These are phyloP conservation scores for Emys orbicularis DNA, from an alignment of 2,797 vertebrate species.

Conservation along the genomic window DNA sequence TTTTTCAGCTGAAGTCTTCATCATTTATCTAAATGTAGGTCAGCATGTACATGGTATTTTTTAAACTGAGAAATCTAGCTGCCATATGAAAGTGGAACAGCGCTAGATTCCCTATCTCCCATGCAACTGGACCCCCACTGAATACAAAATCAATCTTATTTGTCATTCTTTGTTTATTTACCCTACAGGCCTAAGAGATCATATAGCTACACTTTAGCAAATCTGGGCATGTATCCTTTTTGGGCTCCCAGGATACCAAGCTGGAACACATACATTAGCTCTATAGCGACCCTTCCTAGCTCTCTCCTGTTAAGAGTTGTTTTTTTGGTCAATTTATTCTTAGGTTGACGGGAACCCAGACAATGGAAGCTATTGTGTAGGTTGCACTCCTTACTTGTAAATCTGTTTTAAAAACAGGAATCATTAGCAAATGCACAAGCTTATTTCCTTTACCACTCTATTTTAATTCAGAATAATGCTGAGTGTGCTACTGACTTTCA, in stretches of 20 bases:
- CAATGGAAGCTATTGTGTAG: constrained; percentile 56
- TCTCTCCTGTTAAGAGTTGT: constrained; percentile 21
- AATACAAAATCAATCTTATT: constrained; percentile 19
- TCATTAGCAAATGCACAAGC: constrained; percentile 30
- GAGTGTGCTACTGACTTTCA: not conserved
- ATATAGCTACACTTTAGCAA: not conserved
- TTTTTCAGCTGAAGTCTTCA: not conserved
- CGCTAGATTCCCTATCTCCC: not conserved
- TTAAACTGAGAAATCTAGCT: not conserved
- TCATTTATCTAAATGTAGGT: not conserved
- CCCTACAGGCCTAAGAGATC: not conserved
- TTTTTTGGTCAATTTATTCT: constrained; percentile 38
- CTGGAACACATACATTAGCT: not conserved
- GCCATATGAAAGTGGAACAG: not conserved
- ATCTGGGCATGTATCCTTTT: not conserved
- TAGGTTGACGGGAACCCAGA: constrained; percentile 34
- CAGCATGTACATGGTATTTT: not conserved
- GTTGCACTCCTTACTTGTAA: constrained; percentile 34
- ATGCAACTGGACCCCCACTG: not conserved
- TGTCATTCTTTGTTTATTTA: not conserved
- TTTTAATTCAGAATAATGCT: constrained; percentile 50
- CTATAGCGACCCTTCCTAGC: not conserved
- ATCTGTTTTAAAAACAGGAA: constrained; percentile 11
- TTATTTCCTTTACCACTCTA: constrained; percentile 52
- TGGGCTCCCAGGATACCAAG: not conserved